Base-by-base conservation (phyloP, 2,797 vertebrate species). In the Rhynchonycteris naso region DNA sequence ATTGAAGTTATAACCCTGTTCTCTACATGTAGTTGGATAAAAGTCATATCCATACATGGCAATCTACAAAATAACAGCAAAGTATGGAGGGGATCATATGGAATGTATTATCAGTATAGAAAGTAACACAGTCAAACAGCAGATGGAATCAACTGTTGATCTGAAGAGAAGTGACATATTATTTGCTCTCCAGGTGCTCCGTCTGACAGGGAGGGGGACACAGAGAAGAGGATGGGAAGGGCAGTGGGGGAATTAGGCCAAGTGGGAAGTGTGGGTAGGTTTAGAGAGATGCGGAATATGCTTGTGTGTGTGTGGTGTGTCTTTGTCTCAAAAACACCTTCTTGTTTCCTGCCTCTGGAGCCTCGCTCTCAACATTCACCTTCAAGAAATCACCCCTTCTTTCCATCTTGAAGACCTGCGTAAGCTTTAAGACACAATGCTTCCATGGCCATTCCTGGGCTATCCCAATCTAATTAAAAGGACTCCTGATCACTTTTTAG, bases 41-140 rank as follows among this genome's bases (percentile, higher is more conserved):
- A 72, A 47, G 52, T 14, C 19, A 33, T 7, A 22, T 26, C 13
- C 28, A 30, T 59, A n/a, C 28, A 26, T 33, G 7, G 7, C 35
- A 16, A 13, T 38, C 35, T 71, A 19, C 11, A 68, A 58, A 15
- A 68, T 52, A 59, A 33, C 30, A 22, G 50, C 21, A 35, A 71
- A 30, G 2, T 43, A 5, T 5, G 15, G 33, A 22, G 69, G 35
- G 19, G 5, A 12, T 18, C 26, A 0, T 7, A 33, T 5, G 9
- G 5, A 56, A 33, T 76, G 24, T 63, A 76, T 47, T 59, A 52
- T 59, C 33, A 2, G 4, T 59, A 7, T 19, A 21, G 56, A n/a
- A 66, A 69, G 43, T 54, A 75, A 26, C 22, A 9, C 21, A 66
- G 35, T 66, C 24, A 59, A 54, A 33, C 13, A 11, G 24, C 22